These are phyloP conservation scores for Oxyteleia sp. DNA, from an alignment of 2,888 invertebrate species.

Conservation along the genomic window DNA sequence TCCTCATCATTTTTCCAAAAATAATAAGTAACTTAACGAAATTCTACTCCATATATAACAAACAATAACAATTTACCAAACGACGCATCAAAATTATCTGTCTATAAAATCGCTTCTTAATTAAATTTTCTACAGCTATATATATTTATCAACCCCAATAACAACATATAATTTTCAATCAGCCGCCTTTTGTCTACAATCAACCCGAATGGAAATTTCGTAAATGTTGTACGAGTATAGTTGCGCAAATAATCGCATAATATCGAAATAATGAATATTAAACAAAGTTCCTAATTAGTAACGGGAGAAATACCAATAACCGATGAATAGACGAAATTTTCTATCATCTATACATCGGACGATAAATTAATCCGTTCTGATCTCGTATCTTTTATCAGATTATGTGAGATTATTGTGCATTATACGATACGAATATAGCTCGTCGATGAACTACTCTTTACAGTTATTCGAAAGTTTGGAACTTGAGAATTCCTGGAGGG, in stretches of 20 bases:
- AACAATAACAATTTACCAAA: no score
- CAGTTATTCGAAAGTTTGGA: slow-evolving; percentile 57
- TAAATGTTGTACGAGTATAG: slow-evolving; percentile 1
- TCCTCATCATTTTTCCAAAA: no score
- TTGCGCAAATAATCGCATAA: slow-evolving; percentile 21
- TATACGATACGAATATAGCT: slow-evolving; percentile 27
- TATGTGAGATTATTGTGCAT: slow-evolving; percentile 49
- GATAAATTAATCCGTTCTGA: slow-evolving; percentile 39
- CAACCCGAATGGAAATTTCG: not conserved
- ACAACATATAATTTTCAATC: not conserved
- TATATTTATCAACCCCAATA: not conserved
- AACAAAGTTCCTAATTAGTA: slow-evolving; percentile 17
- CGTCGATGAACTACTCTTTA: slow-evolving; percentile 49
- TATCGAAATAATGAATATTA: slow-evolving; percentile 21
- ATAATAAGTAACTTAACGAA: no score
- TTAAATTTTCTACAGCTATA: not conserved
- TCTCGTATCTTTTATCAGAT: slow-evolving; percentile 40
- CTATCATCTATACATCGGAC: slow-evolving; percentile 12
- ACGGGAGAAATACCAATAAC: slow-evolving; percentile 16
- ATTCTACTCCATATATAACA: no score
- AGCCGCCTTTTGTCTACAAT: not conserved
- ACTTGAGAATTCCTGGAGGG: slow-evolving; percentile 65
- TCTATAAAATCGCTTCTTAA: not conserved
- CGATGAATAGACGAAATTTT: slow-evolving; percentile 28
- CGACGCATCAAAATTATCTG: no score